Base-by-base conservation (phyloP, 92 coral and sea anemone genomes). In the Montipora capitata region DNA sequence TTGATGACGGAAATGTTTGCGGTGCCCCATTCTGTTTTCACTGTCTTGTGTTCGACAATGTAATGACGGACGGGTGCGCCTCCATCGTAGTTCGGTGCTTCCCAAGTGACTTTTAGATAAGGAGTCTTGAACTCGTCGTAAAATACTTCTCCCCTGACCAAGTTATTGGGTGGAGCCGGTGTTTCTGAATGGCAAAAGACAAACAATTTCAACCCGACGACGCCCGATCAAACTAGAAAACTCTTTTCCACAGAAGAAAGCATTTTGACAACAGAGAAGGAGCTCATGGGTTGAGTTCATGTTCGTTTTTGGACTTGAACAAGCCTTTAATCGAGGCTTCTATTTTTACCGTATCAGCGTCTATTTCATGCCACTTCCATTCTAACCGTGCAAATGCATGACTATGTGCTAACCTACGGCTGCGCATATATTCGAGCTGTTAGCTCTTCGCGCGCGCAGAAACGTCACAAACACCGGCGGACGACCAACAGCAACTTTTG, bases 11-110 rank as follows among this genome's bases (percentile, higher is more conserved):
- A 13, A 5, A 68, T 16, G 51, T 9, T 45, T 15, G 85, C 77
- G 0, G 41, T 51, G 56, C 85, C 52, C 87, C 87, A 83, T 72
- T 83, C 63, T 35, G 41, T 72, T 45, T 58, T 83, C 62, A 72
- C 87, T 7, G 87, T 83, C 41, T 83, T 83, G 72, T 72, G n/a
- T 27, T 83, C 72, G 10, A 83, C 87, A 20, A 72, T 42, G 62
- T 83, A 83, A 57, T 59, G 38, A 13, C 42, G 42, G 71, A 83
- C 35, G 7, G 62, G 38, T 5, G 63, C 40, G 18, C 87, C 87
- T 9, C 80, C 87, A 11, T 61, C 63, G 17, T 72, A 72, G 2
- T 42, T 73, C 45, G 87, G 87, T 9, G 72, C 70, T 18, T 72
- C 64, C 80, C 87, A 83, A 6, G 43, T 15, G 3, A 83, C 59